Base-by-base conservation (phyloP, 1,140 invertebrate species). In the Batillaria attramentaria region DNA sequence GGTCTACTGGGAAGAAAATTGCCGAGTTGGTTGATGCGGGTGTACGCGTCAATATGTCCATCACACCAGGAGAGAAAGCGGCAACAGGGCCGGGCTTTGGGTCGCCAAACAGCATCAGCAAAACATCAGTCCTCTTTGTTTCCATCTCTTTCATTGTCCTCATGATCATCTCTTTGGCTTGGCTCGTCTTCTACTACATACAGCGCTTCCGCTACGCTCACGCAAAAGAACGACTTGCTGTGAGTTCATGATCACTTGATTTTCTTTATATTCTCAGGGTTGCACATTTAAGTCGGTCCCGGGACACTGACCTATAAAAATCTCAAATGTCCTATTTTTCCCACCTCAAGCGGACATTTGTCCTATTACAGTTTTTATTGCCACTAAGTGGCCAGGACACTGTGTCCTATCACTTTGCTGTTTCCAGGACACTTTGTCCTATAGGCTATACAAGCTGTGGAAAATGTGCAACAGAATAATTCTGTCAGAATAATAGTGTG, bases 101-200 rank as follows among this genome's bases (percentile, higher is more conserved):
- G 3, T 35, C 18, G 42, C 43, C 28, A 18, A 86, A 84, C 66
- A 86, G 83, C 72, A 85, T 91, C 70, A 91, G 86, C 85, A 89
- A 88, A 66, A 91, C 89, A 0, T 97, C 96, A 0, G 96, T 97
- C 77, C 91, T 98, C 69, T 98, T 98, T 91, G 96, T 98, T 5
- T 97, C 96, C 33, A 96, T 98, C 79, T 97, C 96, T 0, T 98
- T 98, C 91, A 97, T 98, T 81, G 95, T 98, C 62, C 92, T 98
- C 72, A 97, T 98, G 95, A 94, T 98, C 78, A 97, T 98, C 57
- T 97, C 96, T 1, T 91, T 98, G 79, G 95, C 96, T 1, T 98
- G 97, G 97, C 93, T 98, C 2, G 94, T 97, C 31, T 98, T 98
- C 91, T 98, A 98, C 92, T 98, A 98, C 90, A 95, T 98, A 54